phyloP scores from a whole-genome alignment of 2,113 vertebrate genomes.

The Halcyon malimbica region DNA sequence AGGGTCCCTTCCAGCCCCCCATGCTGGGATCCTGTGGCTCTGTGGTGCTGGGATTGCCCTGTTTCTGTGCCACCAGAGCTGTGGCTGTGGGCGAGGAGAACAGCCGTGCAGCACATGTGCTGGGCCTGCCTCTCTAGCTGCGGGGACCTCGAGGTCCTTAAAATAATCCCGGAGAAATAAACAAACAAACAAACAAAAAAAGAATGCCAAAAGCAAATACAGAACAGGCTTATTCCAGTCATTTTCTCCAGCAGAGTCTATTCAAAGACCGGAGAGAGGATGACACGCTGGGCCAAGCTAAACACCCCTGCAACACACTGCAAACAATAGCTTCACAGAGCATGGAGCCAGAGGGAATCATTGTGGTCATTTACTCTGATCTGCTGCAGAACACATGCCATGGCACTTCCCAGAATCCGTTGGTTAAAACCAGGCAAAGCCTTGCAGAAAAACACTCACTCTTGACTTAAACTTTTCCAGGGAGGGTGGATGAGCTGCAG shows the following conservation, averaged over 20 bases:
- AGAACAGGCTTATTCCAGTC: slow-evolving; percentile 51
- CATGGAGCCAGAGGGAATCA: slow-evolving; percentile 45
- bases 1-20: not conserved
- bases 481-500: not conserved
- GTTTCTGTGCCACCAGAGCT: not conserved
- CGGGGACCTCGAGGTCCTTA: slow-evolving; percentile 43
- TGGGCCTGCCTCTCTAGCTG: not conserved
- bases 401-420: slow-evolving; percentile 52
- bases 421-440: not conserved
- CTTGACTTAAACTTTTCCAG: slow-evolving; percentile 12
- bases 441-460: not conserved
- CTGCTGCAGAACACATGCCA: slow-evolving; percentile 56
- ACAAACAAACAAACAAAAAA: slow-evolving; percentile 50
- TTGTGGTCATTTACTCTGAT: slow-evolving; percentile 59
- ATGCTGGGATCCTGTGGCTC: too few species aligned
- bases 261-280: slow-evolving; percentile 49
- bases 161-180: slow-evolving; percentile 62
- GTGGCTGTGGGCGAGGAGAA: not conserved
- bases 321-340: slow-evolving; percentile 67
- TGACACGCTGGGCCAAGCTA: slow-evolving; percentile 62
- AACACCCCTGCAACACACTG: slow-evolving; percentile 57
- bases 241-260: slow-evolving; percentile 44
- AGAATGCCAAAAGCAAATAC: slow-evolving; percentile 42
- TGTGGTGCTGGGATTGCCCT: not conserved
- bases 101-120: not conserved